A percentile compares a stretch with the other conserved stretches of the same genome.
phyloP scores from a whole-genome alignment of 2,797 vertebrate genomes.

The Parambassis ranga region DNA sequence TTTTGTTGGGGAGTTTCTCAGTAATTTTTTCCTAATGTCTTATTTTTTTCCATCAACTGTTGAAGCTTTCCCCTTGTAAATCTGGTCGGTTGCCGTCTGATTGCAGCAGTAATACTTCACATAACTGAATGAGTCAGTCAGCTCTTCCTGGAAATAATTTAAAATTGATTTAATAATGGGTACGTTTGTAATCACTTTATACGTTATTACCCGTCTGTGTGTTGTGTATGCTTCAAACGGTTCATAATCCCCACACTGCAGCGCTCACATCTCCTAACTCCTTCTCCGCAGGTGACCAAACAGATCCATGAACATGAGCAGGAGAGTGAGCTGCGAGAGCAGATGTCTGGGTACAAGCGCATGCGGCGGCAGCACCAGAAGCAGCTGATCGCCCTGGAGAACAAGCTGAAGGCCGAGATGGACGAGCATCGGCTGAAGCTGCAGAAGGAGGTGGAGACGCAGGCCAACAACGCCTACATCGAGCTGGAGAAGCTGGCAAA shows the following conservation, averaged over 20 bases:
- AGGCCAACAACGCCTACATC: constrained; percentile 99
- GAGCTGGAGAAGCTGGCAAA: constrained; percentile 99
- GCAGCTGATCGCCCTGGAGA: constrained; percentile 99
- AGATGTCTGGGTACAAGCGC: constrained; percentile 99
- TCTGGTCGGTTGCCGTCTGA: neutral
- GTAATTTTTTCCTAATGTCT: neutral
- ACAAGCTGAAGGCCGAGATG: constrained; percentile 99
- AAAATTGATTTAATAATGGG: neutral
- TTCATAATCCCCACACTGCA: neutral
- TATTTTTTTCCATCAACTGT: neutral
- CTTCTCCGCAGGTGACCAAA: constrained; percentile 89
- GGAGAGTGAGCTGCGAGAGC: constrained; percentile 99
- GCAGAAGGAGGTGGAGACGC: constrained; percentile 99
- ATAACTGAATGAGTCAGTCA: neutral
- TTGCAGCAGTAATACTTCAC: neutral
- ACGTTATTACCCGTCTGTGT: too few relatives aligned
- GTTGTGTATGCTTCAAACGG: neutral
- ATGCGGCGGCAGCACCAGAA: constrained; percentile 99
- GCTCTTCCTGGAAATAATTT: neutral
- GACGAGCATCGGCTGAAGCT: constrained; percentile 99
- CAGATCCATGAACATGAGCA: constrained; percentile 99
- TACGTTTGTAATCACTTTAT: too few relatives aligned
- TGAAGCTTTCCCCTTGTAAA: neutral
- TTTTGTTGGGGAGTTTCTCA: constrained; percentile 42
- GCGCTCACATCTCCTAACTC: neutral